These are phyloP conservation scores for Saccopteryx bilineata DNA, from an alignment of 2,113 vertebrate genomes.

Conservation along the genomic window DNA sequence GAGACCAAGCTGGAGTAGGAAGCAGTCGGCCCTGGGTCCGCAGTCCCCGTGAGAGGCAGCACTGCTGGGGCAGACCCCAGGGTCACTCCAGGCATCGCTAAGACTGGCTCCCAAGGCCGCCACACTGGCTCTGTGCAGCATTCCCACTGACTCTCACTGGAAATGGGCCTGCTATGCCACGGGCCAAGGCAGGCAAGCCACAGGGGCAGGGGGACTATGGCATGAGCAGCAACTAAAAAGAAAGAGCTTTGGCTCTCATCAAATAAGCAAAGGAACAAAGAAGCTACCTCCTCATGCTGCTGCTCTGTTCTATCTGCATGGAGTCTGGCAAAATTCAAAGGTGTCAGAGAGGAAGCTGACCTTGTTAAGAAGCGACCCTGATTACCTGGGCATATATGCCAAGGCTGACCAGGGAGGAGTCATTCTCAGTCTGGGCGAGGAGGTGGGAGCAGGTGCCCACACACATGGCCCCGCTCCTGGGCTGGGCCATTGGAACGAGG, in stretches of 20 bases:
- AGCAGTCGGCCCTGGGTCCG: neutral
- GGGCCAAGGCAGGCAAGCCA: neutral
- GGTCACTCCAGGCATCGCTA: neutral
- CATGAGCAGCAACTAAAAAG: neutral
- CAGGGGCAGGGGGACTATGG: too few relatives aligned
- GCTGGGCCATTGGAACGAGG: fast-evolving
- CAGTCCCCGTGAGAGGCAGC: neutral
- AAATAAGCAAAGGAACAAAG: neutral
- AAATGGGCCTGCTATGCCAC: neutral
- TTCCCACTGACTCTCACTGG: neutral
- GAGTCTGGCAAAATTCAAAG: neutral
- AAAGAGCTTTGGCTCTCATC: neutral
- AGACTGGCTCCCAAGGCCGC: neutral
- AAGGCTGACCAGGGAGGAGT: neutral
- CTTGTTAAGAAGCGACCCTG: neutral
- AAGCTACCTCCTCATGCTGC: neutral
- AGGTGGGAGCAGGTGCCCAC: neutral
- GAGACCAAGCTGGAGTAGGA: neutral
- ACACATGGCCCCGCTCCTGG: fast-evolving
- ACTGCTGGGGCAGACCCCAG: neutral
- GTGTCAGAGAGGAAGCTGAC: neutral
- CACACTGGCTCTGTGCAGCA: neutral
- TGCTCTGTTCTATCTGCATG: too few relatives aligned
- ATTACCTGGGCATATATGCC: neutral
- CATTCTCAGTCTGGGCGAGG: neutral